Evolutionary conservation across 2,888 invertebrate genomes (phyloP), one percentile per base, ranked within the genome.

Genomic region (Agrotis puta): DNA sequence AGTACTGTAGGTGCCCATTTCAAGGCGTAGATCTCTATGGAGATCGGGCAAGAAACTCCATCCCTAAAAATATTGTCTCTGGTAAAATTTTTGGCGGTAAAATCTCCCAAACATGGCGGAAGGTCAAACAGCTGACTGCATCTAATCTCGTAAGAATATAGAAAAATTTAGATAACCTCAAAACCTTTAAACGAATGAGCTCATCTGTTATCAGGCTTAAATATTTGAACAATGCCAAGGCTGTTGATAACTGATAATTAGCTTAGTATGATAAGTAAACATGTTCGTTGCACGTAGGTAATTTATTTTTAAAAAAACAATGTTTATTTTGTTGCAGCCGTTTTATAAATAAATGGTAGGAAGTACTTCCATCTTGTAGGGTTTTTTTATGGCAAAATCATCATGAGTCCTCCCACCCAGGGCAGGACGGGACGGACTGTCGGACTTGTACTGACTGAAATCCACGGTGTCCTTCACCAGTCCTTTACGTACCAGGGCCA

Each of bases 221-320:
- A 79, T 79, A 79, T 79, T 79, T 79, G 68, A 70, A 76, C 67
- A 79, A 76, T 79, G 80, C 65, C 79, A 80, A 80, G 80, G 79
- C 2, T 65, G 27, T 59, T 51, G 61, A 74, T 56, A 74, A 56
- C 18, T 27, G 67, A 57, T 80, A 74, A 78, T 74, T 63, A 74
- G 27, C 24, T 65, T 50, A 27, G 0, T 18, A 24, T 66, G 79
- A 79, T 79, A 66, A 59, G 70, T 9, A n/a, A 20, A 24, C 27
- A 20, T 54, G 53, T 16, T 63, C 43, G 58, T 13, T 18, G 45
- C 63, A 70, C 50, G 70, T 70, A 39, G 11, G 39, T 4, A 50
- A 69, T 74, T 48, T 22, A 51, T 43, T 61, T 56, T 53, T 20
- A 2, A 48, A 43, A 53, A 27, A 18, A 48, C 20, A 57, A 27